Base-by-base conservation (phyloP, 1,140 invertebrate genomes). In the Palaemon carinicauda region DNA sequence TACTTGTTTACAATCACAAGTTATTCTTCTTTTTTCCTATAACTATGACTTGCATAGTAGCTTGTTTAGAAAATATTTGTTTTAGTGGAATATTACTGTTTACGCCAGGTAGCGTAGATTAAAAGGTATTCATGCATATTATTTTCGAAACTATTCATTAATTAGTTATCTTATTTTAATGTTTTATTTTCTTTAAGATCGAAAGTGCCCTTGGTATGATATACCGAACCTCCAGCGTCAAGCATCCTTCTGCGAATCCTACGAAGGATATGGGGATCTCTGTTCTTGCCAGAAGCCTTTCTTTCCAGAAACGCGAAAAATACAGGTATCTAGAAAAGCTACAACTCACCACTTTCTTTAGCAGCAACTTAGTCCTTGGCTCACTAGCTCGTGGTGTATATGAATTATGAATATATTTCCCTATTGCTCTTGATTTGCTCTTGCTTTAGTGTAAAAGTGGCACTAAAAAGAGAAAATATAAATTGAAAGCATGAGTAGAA, bases 211-310 rank as follows among this genome's bases (percentile, higher is more conserved):
- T 27, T 88, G 88, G 88, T 86, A 88, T 56, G 31, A 41, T 15
- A 17, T 54, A 14, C 54, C 77, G 27, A 27, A 17, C 1, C 33
- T 86, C 10, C 14, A 31, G 14, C 60, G 50, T 27, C 88, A 88
- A 54, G 71, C 41, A 4, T 33, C 56, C 33, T 88, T 88, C 81
- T 88, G 88, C 29, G 69, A 75, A 17, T 17, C 56, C 52, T 88
- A 85, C 52, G 88, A 88, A 14, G 88, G 88, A 1, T 88, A 88
- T 56, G 73, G 71, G 17, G 88, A 88, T 29, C 79, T 88, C 19
- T 88, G 88, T 50, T 29, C 71, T 69, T 88, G 88, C 21, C 21
- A 81, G 14, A 27, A 31, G 1, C 82, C 88, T 65, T 84, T 86
- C 78, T 78, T 82, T 12, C 80, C 82, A 1, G 71, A 56, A 7